Percentiles rank a stretch among this genome's conserved stretches.
These are phyloP conservation scores for Stramonita haemastoma DNA, from an alignment of 2,888 invertebrate species.

Conservation along the genomic window DNA sequence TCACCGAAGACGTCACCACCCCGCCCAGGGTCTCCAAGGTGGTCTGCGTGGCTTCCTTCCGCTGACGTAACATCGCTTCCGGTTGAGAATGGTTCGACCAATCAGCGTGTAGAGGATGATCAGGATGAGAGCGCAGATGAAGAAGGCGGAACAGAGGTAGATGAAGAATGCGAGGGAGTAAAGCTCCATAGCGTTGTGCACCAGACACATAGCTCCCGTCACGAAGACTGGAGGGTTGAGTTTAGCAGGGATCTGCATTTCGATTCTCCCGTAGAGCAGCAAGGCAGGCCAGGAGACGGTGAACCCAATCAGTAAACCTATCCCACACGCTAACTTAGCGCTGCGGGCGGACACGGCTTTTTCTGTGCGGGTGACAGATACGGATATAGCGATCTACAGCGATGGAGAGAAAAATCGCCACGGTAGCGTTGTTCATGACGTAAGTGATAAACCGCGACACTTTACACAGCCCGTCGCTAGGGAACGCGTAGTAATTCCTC, in stretches of 20 bases:
- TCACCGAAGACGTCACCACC: background rate
- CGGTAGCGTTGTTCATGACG: constrained; percentile 53
- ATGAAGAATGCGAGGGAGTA: constrained; percentile 52
- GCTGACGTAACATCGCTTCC: constrained; percentile 42
- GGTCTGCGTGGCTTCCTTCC: constrained; percentile 35
- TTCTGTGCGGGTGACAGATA: constrained; percentile 52
- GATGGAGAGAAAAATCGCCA: constrained; percentile 51
- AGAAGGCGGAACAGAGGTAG: constrained; percentile 50
- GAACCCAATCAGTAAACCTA: constrained; percentile 49
- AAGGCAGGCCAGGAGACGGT: constrained; percentile 54
- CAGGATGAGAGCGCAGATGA: constrained; percentile 48
- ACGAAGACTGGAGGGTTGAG: constrained; percentile 7
- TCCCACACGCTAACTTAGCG: constrained; percentile 51
- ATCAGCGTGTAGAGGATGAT: constrained; percentile 52
- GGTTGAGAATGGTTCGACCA: constrained; percentile 49
- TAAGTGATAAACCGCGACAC: constrained; percentile 54
- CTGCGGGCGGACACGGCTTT: constrained; percentile 42
- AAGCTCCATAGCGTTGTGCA: constrained; percentile 48
- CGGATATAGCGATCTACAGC: constrained; percentile 56
- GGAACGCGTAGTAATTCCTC: constrained; percentile 51
- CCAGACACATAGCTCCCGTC: constrained; percentile 46
- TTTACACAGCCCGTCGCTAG: constrained; percentile 50
- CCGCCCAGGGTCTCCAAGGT: constrained; percentile 38
- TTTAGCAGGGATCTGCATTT: constrained; percentile 36
- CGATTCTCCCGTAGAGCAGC: constrained; percentile 51